Conservation (phyloP, 2,113 vertebrate genomes). For the Corythornis madagascariensis region DNA sequence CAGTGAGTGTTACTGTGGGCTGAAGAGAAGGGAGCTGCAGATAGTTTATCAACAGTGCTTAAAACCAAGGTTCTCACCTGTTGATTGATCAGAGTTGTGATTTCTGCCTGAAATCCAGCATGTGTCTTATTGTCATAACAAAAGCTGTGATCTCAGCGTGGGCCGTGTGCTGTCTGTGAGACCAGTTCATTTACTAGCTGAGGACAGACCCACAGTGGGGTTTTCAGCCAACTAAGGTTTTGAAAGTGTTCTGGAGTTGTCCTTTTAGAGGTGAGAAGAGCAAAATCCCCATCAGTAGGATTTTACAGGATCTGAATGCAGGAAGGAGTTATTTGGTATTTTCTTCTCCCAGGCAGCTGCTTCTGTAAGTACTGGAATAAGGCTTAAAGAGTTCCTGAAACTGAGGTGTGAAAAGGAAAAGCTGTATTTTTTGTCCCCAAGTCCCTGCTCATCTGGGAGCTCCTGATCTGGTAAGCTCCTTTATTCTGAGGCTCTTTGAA, state of each 20-base stretch:
- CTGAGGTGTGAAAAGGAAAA: background rate
- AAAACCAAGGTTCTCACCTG: background rate
- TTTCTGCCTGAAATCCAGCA: background rate
- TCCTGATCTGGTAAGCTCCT: background rate
- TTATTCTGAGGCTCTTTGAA: background rate
- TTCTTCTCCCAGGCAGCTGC: background rate
- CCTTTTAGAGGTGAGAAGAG: background rate
- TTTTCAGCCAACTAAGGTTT: background rate
- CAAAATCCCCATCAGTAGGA: background rate
- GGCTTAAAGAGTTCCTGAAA: background rate
- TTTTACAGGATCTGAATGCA: background rate
- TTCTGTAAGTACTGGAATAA: background rate
- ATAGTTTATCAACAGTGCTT: background rate
- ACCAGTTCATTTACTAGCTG: background rate
- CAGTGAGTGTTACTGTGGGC: background rate
- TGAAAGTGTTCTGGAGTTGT: background rate
- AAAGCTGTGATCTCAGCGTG: background rate
- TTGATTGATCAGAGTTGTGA: background rate
- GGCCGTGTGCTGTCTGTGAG: accelerated
- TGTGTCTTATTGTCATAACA: accelerated
- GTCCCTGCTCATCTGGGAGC: background rate
- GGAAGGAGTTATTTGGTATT: background rate
- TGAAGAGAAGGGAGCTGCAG: background rate
- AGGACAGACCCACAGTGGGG: accelerated
- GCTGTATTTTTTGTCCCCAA: background rate